Evolutionary conservation across 2,113 vertebrate species (phyloP), one percentile per base, ranked within the genome.

Genomic region (Camelus dromedarius): DNA sequence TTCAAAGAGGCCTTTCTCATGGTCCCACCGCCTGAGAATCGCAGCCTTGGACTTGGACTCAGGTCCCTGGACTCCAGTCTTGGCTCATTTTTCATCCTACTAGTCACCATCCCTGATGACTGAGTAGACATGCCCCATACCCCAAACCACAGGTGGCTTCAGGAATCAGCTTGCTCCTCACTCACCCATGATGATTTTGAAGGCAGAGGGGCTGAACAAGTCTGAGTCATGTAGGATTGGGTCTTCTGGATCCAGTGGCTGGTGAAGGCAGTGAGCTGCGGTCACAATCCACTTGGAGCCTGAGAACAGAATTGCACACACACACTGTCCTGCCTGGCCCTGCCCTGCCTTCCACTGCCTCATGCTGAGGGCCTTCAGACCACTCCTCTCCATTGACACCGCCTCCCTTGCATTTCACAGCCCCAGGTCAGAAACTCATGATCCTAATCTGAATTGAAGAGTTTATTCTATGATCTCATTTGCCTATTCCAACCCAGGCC

Each of bases 151-250:
- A 32, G 1, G 15, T 77, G 67, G 46, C 80, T 84, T 60, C 4
- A 56, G 69, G 48, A 80, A 35, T 75, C 69, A 38, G 24, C 26
- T 46, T 48, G 35, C 2, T 7, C 1, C 1, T 77, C 48, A 96
- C 98, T 98, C 87, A 98, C 98, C 98, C 93, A 98, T 13, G 48
- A 98, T 98, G 35, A 99, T 75, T 42, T 96, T 97, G 96, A 98
- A 98, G 14, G 98, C 97, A 28, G 98, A 97, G 62, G 93, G 83
- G 11, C 67, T 86, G 54, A 98, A 77, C 50, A 97, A 16, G 15
- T 97, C 18, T 2, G 54, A 82, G n/a, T 15, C 16, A 0, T 5
- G 58, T 20, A 98, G 18, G 2, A 42, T 69, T 15, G 94, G 13
- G 10, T 97, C 86, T 8, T 98, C 98, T 0, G 73, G 35, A 14